These are phyloP conservation scores for Alosa alosa DNA, from an alignment of 2,113 vertebrate species.

Conservation along the genomic window DNA sequence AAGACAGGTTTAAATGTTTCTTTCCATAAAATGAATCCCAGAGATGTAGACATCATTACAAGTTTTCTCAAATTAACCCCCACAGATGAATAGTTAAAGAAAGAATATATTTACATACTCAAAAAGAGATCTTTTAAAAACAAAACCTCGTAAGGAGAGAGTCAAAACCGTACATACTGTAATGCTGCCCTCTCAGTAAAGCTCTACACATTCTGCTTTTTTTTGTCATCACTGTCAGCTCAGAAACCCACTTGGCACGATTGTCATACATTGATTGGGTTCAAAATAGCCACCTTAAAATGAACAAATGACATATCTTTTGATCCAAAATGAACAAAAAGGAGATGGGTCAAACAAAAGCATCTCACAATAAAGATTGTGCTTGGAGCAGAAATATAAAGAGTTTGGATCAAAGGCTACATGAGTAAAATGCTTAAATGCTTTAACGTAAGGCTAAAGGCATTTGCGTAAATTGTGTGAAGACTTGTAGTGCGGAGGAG, in stretches of 20 bases:
- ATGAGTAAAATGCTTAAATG: not conserved
- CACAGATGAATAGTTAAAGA: not conserved
- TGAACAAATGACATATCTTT: not conserved
- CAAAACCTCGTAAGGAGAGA: not conserved
- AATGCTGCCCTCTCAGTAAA: not conserved
- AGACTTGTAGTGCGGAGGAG: not conserved
- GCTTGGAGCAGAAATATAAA: not conserved
- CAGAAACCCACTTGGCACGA: constrained; percentile 61
- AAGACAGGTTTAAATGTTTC: not conserved
- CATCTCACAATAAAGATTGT: not conserved
- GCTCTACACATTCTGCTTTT: constrained; percentile 15
- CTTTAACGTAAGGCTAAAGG: constrained; percentile 4
- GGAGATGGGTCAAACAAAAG: not conserved
- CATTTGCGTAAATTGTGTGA: not conserved
- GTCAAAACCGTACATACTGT: not conserved
- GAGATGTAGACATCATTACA: not conserved
- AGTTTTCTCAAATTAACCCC: not conserved
- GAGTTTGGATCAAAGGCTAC: constrained; percentile 3
- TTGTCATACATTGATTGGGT: constrained; percentile 56
- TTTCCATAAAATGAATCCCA: not conserved
- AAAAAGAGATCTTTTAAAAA: constrained; percentile 6
- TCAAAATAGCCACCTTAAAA: constrained; percentile 34
- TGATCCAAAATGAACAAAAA: not conserved
- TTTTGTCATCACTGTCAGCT: constrained; percentile 27
- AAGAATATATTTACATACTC: constrained; percentile 15